A percentile compares a stretch with the other conserved stretches of the same genome.
These are phyloP conservation scores for Acanthochromis polyacanthus DNA, from an alignment of 2,113 vertebrate species.

Conservation along the genomic window DNA sequence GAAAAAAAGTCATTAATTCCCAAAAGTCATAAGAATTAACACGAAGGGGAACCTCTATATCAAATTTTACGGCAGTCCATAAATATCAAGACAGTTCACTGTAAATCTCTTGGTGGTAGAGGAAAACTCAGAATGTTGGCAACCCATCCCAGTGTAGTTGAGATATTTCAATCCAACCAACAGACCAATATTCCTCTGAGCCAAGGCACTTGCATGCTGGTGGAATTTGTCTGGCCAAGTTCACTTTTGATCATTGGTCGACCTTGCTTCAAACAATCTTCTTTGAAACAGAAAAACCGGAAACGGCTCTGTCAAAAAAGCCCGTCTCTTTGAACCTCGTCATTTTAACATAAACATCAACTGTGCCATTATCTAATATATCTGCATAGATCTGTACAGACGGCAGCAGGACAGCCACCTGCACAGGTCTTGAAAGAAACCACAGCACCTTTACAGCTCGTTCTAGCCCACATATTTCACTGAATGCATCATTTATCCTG, in stretches of 20 bases:
- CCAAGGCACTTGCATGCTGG: neutral
- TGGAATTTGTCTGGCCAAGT: neutral
- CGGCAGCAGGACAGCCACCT: conserved; percentile 71
- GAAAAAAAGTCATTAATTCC: no score
- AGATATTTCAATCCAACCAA: no score
- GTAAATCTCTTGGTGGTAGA: neutral
- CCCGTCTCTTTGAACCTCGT: conserved; percentile 59
- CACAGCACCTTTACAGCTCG: conserved; percentile 68
- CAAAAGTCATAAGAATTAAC: no score
- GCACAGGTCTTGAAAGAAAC: conserved; percentile 75
- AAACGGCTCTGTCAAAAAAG: conserved; percentile 49
- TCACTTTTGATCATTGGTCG: conserved; percentile 25
- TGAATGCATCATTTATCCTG: conserved; percentile 55
- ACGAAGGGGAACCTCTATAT: no score
- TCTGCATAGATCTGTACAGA: conserved; percentile 56
- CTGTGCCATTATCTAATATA: conserved; percentile 71
- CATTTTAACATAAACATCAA: conserved; percentile 71
- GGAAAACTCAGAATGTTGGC: neutral
- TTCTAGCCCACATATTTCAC: conserved; percentile 64
- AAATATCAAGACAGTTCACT: neutral
- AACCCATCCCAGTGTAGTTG: neutral
- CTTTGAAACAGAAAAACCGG: conserved; percentile 52
- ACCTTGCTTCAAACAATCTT: conserved; percentile 44
- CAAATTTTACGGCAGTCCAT: neutral
- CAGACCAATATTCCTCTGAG: no score